These are phyloP conservation scores for Diorhabda carinulata DNA, from an alignment of 1,140 invertebrate genomes.

Conservation along the genomic window DNA sequence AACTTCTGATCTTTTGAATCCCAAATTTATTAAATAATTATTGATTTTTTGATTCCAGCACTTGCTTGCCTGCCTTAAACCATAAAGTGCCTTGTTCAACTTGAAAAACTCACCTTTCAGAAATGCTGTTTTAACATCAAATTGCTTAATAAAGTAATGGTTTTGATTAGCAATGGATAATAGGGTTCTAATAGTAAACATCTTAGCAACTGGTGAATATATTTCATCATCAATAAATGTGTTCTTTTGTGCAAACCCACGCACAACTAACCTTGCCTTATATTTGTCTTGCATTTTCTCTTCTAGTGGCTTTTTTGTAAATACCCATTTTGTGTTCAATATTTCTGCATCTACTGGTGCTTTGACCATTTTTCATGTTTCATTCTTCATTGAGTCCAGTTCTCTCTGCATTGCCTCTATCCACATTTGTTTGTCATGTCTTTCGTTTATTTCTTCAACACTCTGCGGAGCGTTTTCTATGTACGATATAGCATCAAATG, in stretches of 20 bases:
- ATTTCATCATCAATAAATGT: conserved; percentile 7
- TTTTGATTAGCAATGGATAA: conserved; percentile 6
- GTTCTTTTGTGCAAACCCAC: conserved; percentile 35
- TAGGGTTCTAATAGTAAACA: conserved; percentile 6
- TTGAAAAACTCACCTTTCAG: conserved; percentile 21
- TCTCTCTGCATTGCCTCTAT: conserved; percentile 20
- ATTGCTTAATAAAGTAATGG: conserved; percentile 5
- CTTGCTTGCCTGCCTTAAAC: background rate
- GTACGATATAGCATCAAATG: background rate
- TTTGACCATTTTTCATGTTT: conserved; percentile 6
- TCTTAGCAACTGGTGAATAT: conserved; percentile 10
- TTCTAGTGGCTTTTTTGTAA: conserved; percentile 33
- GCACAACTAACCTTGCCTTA: conserved; percentile 47
- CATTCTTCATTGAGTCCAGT: conserved; percentile 19
- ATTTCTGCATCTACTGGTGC: background rate
- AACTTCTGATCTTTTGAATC: background rate
- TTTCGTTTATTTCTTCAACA: background rate
- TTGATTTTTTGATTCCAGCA: background rate
- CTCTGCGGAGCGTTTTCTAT: background rate
- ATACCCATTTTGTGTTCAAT: conserved; percentile 26
- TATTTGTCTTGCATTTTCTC: conserved; percentile 29
- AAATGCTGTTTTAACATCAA: conserved; percentile 12
- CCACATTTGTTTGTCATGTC: conserved; percentile 6
- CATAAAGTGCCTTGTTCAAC: background rate
- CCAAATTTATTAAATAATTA: background rate